Percentiles rank a stretch among this genome's conserved stretches.
Conservation (phyloP, 2,888 invertebrate species). For the Anthrax anthrax region DNA sequence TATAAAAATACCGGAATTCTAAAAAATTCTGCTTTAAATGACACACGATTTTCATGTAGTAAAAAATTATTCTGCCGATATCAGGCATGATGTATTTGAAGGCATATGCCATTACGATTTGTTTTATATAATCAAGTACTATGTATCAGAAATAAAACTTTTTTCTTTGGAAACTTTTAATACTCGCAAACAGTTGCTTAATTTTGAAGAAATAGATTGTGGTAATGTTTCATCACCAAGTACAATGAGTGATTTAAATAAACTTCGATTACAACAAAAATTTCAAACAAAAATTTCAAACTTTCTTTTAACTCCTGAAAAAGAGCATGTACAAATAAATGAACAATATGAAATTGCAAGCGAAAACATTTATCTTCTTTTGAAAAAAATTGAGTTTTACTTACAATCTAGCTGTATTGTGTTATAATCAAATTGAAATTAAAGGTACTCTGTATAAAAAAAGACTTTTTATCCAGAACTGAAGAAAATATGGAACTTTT, state of each 20-base stretch:
- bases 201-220: conserved; percentile 4
- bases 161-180: conserved; percentile 7
- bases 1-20: conserved; percentile 4
- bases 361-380: too few species aligned
- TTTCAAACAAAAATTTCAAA: neutral
- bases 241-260: neutral
- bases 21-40: conserved; percentile 7
- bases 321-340: too few species aligned
- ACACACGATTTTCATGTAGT: conserved; percentile 8
- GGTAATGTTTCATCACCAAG: conserved; percentile 4
- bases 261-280: conserved; percentile 3
- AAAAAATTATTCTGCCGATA: conserved; percentile 1
- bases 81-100: conserved; percentile 5
- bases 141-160: conserved; percentile 1
- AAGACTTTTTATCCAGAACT: too few species aligned
- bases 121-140: conserved; percentile 1
- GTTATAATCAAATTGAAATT: too few species aligned
- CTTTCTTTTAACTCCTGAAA: neutral
- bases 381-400: too few species aligned
- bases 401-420: too few species aligned
- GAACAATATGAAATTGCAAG: too few species aligned
- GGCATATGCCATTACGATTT: conserved; percentile 4
- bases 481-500: too few species aligned
- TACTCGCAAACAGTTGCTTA: conserved; percentile 6
- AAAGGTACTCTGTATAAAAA: too few species aligned